phyloP scores from a whole-genome alignment of 1,140 invertebrate species.

The Zaprionus taronus region DNA sequence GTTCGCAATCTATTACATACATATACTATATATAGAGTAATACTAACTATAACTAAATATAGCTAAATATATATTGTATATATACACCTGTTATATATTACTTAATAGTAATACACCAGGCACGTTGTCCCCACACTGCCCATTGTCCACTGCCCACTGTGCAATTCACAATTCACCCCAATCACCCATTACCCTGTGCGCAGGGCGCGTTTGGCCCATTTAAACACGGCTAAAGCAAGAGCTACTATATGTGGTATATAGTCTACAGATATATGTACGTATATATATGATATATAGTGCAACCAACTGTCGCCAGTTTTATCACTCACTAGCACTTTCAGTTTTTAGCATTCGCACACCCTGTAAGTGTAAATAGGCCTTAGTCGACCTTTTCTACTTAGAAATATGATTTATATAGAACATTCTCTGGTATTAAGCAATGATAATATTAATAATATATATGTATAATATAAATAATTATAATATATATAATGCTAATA shows the following conservation, averaged over 20 bases:
- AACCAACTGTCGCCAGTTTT: neutral
- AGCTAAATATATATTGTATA: neutral
- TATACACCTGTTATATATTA: conserved; percentile 15
- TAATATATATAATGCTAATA: too few relatives aligned
- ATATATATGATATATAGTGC: neutral
- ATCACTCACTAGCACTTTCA: neutral
- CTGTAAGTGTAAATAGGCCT: neutral
- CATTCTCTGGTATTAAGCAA: too few relatives aligned
- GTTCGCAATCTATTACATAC: conserved; percentile 26
- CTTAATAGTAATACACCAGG: conserved; percentile 16
- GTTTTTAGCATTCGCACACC: neutral
- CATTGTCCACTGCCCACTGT: conserved; percentile 22
- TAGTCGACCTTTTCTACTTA: too few relatives aligned
- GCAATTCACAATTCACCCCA: conserved; percentile 20
- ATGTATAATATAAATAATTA: too few relatives aligned
- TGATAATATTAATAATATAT: too few relatives aligned
- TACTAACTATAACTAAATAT: neutral
- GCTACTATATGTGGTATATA: neutral
- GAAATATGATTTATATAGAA: too few relatives aligned
- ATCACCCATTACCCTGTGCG: conserved; percentile 7
- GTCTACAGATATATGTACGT: neutral
- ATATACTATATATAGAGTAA: conserved; percentile 6
- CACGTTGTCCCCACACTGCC: conserved; percentile 26
- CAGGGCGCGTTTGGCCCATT: neutral
- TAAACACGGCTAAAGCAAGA: neutral